Evolutionary conservation across 2,888 invertebrate species (phyloP), one percentile per base, ranked within the genome.

Genomic region (Ceraclea dissimilis): DNA sequence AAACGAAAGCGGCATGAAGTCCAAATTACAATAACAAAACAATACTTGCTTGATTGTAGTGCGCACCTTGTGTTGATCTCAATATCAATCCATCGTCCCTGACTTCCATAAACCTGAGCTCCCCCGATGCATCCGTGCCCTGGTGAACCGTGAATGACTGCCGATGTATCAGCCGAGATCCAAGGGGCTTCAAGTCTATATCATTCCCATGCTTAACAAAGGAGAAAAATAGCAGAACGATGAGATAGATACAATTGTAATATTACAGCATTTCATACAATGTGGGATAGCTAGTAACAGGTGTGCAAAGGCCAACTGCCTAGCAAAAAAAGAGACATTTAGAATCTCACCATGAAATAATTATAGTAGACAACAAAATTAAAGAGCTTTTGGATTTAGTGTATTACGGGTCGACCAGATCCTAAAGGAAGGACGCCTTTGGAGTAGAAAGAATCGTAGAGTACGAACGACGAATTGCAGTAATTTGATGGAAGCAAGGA

Each of bases 111-210:
- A 93, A 93, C 56, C 92, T 80, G 63, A 93, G 74, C 56, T 90
- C 89, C 2, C 97, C 97, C 34, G 86, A 84, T 22, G 93, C 88
- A 75, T 97, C 96, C n/a, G 86, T 83, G 2, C 94, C 96, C 66
- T 92, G 90, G 74, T 98, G 96, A 22, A 99, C 98, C 1, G 97
- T 96, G 76, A 99, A 99, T 62, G 95, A 93, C 69, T 97, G 96
- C 52, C 98, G 88, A 68, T 98, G 95, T 71, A 97, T 83, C 68
- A 95, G 83, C 18, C 99, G 84, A 56, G 98, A 99, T 1, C 93
- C 93, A 61, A 97, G 78, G 8, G 98, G 98, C 72, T 95, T 94
- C 65, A 99, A 76, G 69, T 96, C 96, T 62, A 99, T 95, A 70
- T 97, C 96, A 73, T 99, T 99, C 49, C 96, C 98, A 76, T 93